Evolutionary conservation across 2,888 invertebrate species (phyloP).

Genomic region (Nymphalis polychloros): DNA sequence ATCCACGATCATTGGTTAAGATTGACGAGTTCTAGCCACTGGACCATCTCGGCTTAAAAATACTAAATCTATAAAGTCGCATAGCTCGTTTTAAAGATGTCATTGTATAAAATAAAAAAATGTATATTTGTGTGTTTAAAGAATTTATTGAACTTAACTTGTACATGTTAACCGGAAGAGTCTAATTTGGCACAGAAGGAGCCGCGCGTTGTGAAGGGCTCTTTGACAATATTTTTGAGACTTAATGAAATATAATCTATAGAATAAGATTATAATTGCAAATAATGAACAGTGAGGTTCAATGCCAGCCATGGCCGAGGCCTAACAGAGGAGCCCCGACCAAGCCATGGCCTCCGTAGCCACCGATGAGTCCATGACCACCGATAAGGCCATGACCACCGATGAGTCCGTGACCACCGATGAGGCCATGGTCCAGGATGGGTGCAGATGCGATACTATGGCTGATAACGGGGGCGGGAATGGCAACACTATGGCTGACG

Average conservation of each 20-base stretch:
- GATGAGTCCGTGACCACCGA: conserved; percentile 48
- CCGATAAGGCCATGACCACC: conserved; percentile 46
- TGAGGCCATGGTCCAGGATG: conserved; percentile 48
- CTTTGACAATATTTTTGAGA: background rate
- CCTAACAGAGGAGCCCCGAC: conserved; percentile 43
- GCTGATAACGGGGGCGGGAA: conserved; percentile 46
- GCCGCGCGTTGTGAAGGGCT: conserved; percentile 24
- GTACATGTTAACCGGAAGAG: conserved; percentile 41
- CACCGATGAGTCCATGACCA: conserved; percentile 20
- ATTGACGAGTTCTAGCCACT: no score
- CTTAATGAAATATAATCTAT: conserved; percentile 8
- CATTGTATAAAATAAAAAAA: background rate
- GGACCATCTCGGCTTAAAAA: no score
- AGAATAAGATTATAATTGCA: conserved; percentile 9
- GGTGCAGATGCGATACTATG: conserved; percentile 45
- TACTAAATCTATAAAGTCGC: no score
- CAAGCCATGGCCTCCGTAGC: conserved; percentile 27
- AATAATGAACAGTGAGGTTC: conserved; percentile 25
- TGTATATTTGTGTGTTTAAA: conserved; percentile 24
- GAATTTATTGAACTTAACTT: conserved; percentile 41
- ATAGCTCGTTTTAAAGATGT: no score
- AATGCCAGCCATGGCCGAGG: conserved; percentile 67
- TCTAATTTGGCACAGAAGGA: conserved; percentile 59
- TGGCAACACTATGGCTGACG: conserved; percentile 45
- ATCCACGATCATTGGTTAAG: no score